Evolutionary conservation across 2,888 invertebrate genomes (phyloP).

Genomic region (Patella caerulea): DNA sequence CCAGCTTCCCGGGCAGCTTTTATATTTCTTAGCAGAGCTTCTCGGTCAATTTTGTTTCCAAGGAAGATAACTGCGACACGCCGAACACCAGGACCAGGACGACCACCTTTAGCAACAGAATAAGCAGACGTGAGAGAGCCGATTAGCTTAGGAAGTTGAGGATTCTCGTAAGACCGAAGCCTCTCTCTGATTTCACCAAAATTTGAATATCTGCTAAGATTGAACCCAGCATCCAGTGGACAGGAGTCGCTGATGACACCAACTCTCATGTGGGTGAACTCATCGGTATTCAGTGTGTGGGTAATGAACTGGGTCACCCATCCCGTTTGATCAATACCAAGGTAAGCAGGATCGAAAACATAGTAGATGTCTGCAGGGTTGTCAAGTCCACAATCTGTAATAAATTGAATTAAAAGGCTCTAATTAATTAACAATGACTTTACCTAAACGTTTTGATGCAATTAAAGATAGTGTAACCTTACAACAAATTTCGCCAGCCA

Average conservation of each 20-base stretch:
- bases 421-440: too few species aligned
- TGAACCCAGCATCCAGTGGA: conserved; percentile 29
- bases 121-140: conserved; percentile 7
- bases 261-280: conserved; percentile 7
- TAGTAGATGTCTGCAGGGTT: conserved; percentile 35
- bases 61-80: conserved; percentile 25
- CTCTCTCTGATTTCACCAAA: conserved; percentile 5
- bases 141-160: conserved; percentile 19
- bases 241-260: conserved; percentile 30
- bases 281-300: conserved; percentile 21
- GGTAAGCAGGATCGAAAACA: conserved; percentile 32
- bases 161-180: conserved; percentile 18
- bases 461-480: too few species aligned
- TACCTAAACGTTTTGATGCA: too few species aligned
- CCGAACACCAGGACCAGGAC: neutral
- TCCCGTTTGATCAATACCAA: conserved; percentile 29
- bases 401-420: too few species aligned
- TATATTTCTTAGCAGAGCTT: neutral
- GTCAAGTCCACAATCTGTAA: conserved; percentile 21
- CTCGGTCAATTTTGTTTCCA: conserved; percentile 16
- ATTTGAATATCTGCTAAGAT: conserved; percentile 20
- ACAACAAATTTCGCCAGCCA: too few species aligned
- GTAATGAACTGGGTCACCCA: conserved; percentile 39
- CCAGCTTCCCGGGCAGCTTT: neutral
- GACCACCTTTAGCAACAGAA: neutral